Percentiles rank a stretch among this genome's conserved stretches.
These are phyloP conservation scores for Zaprionus tsacasi DNA, from an alignment of 1,140 invertebrate species.

Conservation along the genomic window DNA sequence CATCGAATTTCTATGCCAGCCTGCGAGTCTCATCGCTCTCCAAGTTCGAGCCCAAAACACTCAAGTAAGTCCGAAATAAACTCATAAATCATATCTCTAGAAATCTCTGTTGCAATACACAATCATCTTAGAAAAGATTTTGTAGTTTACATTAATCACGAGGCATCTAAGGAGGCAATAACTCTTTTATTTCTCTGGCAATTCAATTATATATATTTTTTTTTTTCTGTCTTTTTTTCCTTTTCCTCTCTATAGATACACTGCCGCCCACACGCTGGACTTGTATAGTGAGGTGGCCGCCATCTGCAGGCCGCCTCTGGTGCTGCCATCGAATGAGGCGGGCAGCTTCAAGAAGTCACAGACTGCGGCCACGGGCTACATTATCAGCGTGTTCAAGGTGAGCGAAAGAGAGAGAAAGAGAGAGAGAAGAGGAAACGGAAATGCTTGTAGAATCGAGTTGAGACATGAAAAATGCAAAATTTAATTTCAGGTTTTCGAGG, in stretches of 20 bases:
- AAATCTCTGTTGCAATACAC: too few relatives aligned
- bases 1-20: conserved; percentile 92
- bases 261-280: conserved; percentile 93
- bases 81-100: too few relatives aligned
- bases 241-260: conserved; percentile 86
- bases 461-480: conserved; percentile 74
- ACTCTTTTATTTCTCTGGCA: not conserved
- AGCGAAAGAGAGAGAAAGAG: conserved; percentile 16
- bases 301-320: conserved; percentile 91
- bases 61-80: conserved; percentile 53
- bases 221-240: not conserved
- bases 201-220: conserved; percentile 28
- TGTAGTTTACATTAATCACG: not conserved
- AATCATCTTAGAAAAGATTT: too few relatives aligned
- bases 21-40: conserved; percentile 91
- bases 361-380: conserved; percentile 93
- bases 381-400: conserved; percentile 95
- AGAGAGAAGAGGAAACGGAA: conserved; percentile 1
- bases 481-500: conserved; percentile 90
- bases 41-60: conserved; percentile 91
- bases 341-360: conserved; percentile 90
- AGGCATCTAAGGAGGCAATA: not conserved
- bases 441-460: not conserved
- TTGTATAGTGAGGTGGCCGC: conserved; percentile 95
- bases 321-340: conserved; percentile 88